Evolutionary conservation across 2,888 invertebrate genomes (phyloP).

Genomic region (Lepidonotus clava): DNA sequence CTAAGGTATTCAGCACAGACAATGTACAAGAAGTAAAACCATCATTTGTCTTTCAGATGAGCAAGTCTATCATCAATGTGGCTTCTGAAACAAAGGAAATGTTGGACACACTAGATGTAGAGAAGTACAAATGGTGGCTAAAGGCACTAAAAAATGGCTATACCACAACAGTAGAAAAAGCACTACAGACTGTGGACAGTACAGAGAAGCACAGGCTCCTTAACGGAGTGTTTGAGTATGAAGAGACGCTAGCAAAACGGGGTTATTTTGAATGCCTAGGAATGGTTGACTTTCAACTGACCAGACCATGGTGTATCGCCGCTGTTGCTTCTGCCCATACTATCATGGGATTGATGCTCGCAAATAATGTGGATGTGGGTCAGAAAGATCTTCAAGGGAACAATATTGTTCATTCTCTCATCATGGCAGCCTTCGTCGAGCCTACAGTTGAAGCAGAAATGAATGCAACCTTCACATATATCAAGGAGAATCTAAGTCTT

Average conservation of each 20-base stretch:
- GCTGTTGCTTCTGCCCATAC: not conserved
- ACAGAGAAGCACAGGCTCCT: not conserved
- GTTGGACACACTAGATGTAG: too few species aligned
- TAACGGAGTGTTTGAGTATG: not conserved
- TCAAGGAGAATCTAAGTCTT: not conserved
- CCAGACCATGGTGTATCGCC: conserved; percentile 23
- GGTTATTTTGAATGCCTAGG: not conserved
- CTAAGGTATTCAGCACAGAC: too few species aligned
- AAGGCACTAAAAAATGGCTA: not conserved
- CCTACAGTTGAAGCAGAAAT: not conserved
- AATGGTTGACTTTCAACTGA: not conserved
- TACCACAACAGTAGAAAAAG: not conserved
- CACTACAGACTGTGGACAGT: not conserved
- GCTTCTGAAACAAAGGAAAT: too few species aligned
- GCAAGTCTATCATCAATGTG: too few species aligned
- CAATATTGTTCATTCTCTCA: not conserved
- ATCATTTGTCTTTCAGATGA: too few species aligned
- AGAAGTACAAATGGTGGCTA: too few species aligned
- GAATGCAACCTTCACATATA: not conserved
- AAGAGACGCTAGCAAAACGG: not conserved
- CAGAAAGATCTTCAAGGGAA: conserved; percentile 1
- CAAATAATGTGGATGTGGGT: not conserved
- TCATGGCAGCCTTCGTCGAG: not conserved
- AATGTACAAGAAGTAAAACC: too few species aligned
- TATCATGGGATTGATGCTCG: not conserved